phyloP scores from a whole-genome alignment of 2,797 vertebrate species.

The Parauchenoglanis ngamensis region DNA sequence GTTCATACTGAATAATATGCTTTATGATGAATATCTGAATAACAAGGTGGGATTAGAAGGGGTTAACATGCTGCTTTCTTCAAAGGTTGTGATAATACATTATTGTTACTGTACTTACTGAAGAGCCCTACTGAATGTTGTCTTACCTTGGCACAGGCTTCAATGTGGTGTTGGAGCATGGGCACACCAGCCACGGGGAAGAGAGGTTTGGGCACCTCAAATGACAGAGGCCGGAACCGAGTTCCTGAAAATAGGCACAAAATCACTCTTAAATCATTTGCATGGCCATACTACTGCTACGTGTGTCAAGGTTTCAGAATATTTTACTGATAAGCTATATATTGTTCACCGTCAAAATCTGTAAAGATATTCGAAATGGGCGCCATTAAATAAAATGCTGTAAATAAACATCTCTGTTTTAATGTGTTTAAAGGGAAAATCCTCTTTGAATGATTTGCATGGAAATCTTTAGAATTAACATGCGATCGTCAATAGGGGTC shows the following conservation, averaged over 20 bases:
- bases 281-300: not conserved
- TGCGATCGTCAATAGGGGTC: not conserved
- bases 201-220: conserved; percentile 95
- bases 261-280: not conserved
- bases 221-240: conserved; percentile 93
- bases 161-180: conserved; percentile 98
- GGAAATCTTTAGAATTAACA: not conserved
- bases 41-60: not conserved
- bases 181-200: conserved; percentile 96
- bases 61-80: not conserved
- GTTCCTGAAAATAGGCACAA: conserved; percentile 78
- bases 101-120: not conserved
- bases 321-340: not conserved
- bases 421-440: not conserved
- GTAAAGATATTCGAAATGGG: not conserved
- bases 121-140: not conserved
- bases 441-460: not conserved
- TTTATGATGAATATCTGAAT: not conserved
- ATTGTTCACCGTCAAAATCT: not conserved
- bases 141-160: conserved; percentile 89
- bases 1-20: not conserved
- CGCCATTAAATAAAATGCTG: not conserved
- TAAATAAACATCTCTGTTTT: not conserved
- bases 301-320: not conserved
- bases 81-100: not conserved